These are phyloP conservation scores for Cephus spinipes DNA, from an alignment of 2,888 invertebrate genomes.

Conservation along the genomic window DNA sequence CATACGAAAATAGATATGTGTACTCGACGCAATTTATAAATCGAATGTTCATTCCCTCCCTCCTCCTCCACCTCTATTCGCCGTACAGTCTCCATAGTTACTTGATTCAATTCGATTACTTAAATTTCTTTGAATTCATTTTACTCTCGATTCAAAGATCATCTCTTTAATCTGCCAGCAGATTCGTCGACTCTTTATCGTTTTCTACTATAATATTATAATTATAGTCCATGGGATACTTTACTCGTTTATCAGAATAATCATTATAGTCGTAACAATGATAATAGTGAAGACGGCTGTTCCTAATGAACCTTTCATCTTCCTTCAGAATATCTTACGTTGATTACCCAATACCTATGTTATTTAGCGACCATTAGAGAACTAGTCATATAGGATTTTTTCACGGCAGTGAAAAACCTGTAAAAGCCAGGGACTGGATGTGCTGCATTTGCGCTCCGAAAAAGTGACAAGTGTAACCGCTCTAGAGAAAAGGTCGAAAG, in stretches of 20 bases:
- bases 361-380: background rate
- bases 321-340: background rate
- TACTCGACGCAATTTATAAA: conserved; percentile 18
- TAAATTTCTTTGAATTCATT: background rate
- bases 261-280: background rate
- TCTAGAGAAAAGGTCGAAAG: background rate
- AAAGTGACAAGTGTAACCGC: background rate
- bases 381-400: background rate
- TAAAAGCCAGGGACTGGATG: background rate
- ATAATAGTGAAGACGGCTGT: background rate
- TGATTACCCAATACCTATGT: background rate
- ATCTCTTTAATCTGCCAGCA: background rate
- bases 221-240: background rate
- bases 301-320: background rate
- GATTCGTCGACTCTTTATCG: background rate
- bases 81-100: background rate
- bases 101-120: background rate
- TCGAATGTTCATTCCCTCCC: background rate
- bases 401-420: conserved; percentile 3
- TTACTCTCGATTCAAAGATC: background rate
- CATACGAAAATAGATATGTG: conserved; percentile 26
- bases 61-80: background rate
- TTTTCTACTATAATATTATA: background rate
- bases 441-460: background rate
- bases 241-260: background rate